Percentiles rank a stretch among this genome's conserved stretches.
Conservation (phyloP, 2,888 invertebrate genomes). For the Xestia c-nigrum region DNA sequence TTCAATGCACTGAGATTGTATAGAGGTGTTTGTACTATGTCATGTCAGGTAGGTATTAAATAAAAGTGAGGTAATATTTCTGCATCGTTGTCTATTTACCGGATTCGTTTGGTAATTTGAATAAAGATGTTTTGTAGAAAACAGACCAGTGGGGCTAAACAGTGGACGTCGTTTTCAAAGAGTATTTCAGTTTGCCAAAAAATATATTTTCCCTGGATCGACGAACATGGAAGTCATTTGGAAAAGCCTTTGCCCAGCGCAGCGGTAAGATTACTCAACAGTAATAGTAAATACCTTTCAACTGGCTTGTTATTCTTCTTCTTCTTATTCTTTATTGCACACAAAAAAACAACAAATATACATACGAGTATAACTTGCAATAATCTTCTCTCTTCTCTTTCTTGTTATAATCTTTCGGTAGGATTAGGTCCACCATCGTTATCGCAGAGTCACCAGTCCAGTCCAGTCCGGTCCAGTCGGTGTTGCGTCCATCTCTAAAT, state of each 20-base stretch:
- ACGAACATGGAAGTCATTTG: no score
- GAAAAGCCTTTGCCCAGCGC: no score
- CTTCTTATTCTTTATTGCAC: no score
- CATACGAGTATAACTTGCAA: no score
- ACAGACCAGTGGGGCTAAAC: background rate
- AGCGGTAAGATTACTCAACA: no score
- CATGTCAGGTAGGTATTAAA: no score
- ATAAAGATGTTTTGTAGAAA: background rate
- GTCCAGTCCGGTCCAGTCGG: no score
- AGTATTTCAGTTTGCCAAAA: background rate
- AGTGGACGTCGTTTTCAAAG: background rate
- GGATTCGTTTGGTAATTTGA: background rate
- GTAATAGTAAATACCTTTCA: background rate
- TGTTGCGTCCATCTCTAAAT: background rate
- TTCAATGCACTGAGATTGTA: slow-evolving; percentile 76
- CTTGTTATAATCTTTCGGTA: background rate
- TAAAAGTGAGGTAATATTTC: background rate
- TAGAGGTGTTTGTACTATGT: slow-evolving; percentile 69
- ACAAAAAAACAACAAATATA: no score
- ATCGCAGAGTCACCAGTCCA: no score
- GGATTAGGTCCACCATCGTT: background rate
- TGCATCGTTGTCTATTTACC: background rate
- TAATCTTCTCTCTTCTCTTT: no score
- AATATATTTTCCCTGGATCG: no score
- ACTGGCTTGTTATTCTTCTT: no score